Evolutionary conservation across 23 tunicate genomes (phyloP), one percentile per base, ranked within the genome.

Genomic region (Halocynthia aurantium): DNA sequence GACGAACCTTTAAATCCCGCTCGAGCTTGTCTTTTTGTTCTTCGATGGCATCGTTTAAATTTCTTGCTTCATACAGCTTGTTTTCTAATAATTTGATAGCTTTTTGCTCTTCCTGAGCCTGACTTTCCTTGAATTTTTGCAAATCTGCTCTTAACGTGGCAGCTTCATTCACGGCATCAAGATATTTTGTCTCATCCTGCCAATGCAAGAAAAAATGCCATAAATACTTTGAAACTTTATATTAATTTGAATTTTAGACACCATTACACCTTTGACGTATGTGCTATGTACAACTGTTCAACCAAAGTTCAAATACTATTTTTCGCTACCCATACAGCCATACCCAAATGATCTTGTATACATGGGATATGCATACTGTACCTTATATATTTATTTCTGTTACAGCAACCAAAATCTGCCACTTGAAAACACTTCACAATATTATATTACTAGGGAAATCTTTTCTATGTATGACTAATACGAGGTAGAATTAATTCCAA

Each of bases 81-180:
- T 6, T 65, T 65, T 65, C 49, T 65, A 65, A 65, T 15, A 65
- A 20, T 65, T 65, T 65, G 31, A 65, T 65, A 20, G 70, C 70
- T 65, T 65, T 49, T 10, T 20, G 70, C 31, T 65, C 70, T 65
- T 49, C 10, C 31, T 65, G 70, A 20, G 22, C 70, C 31, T 65
- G 70, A 65, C 10, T 65, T 65, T 65, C 70, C 31, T 65, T 40
- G 5, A 65, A 40, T 10, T 65, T 65, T 65, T 49, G 22, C 0
- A 65, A 15, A 9, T 65, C 70, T 65, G 22, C 70, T 15, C 19
- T 65, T 49, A 65, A 65, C 9, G 70, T 49, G 5, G 22, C 70
- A 49, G 31, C 70, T 65, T 65, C 70, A 9, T 49, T 65, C 31
- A 49, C 22, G 31, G 31, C 70, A 65, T 65, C 70, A 15, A 31